Evolutionary conservation across 2,797 vertebrate genomes (phyloP), one percentile per base, ranked within the genome.

Genomic region (Mus caroli): DNA sequence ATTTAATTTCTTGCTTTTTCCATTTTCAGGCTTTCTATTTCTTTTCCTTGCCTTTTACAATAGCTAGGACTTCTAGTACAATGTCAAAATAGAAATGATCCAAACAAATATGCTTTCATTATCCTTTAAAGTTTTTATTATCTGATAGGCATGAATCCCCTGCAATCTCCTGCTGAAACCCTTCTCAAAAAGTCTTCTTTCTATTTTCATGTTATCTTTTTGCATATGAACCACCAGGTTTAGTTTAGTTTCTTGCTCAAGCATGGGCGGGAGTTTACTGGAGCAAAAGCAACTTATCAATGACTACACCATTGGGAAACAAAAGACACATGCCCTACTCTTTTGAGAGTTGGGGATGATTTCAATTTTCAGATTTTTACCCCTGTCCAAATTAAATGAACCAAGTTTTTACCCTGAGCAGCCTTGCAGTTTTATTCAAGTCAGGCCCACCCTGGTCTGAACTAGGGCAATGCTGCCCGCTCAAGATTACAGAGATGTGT

Each of bases 1-100:
- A 54, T 69, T 96, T 89, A 89, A 69, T 88, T 86, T 96, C 26
- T 94, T 92, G 19, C 54, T 24, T 88, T 93, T 79, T 19, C 46
- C 64, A 54, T 87, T 64, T 83, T 4, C 84, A 80, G 80, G 52
- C 75, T 67, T 84, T 91, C 64, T 83, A 69, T 75, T 83, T 87
- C 31, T 88, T 94, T 92, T 90, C 60, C 75, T 92, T 73, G 37
- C 34, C 76, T 82, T 89, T 22, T 78, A 77, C 19, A 54, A 40
- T 80, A 77, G 34, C n/a, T 78, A 83, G 52, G 50, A 91, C 10
- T 84, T 86, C 69, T 60, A 96, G 50, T 52, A 80, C 43, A 67
- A 77, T 64, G 26, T 46, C 50, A 46, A 94, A 67, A 28, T 67
- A 94, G 62, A 94, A 96, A 76, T 80, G 58, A 73, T 83, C n/a